These are phyloP conservation scores for Drosophila hawaiiensis DNA, from an alignment of 2,888 invertebrate genomes.

Conservation along the genomic window DNA sequence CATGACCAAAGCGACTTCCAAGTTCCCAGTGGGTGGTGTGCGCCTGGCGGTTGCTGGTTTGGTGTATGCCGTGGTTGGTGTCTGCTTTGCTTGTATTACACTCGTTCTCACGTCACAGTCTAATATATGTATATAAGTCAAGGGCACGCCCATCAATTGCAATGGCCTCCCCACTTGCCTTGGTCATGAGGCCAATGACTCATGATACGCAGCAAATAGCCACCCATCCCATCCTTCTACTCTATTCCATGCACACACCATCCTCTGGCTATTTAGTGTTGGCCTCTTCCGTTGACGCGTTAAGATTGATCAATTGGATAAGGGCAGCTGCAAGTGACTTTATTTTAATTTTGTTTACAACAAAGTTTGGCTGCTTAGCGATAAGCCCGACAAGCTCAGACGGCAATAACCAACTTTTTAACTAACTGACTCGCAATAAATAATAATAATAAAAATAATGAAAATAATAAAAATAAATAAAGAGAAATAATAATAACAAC, in stretches of 20 bases:
- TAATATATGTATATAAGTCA: conserved; percentile 4
- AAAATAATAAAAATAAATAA: not conserved
- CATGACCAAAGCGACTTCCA: conserved; percentile 50
- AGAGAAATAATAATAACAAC: not conserved
- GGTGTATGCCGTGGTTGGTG: conserved; percentile 1
- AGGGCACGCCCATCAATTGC: conserved; percentile 23
- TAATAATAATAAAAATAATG: not conserved
- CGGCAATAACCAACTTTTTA: not conserved
- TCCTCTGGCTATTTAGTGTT: not conserved
- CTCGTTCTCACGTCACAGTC: not conserved
- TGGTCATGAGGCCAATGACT: conserved; percentile 7
- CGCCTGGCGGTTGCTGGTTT: not conserved
- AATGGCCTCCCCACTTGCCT: not conserved
- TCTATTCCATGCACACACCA: not conserved
- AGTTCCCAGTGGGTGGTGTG: conserved; percentile 9
- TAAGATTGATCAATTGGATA: conserved; percentile 41
- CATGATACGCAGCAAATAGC: conserved; percentile 2
- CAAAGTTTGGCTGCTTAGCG: not conserved
- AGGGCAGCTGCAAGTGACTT: conserved; percentile 17
- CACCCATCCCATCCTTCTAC: not conserved
- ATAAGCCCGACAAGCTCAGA: not conserved
- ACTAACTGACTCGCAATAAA: not conserved
- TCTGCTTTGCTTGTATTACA: conserved; percentile 1
- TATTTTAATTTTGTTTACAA: conserved; percentile 3
- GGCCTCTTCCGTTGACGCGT: not conserved